Percentiles rank a stretch among this genome's conserved stretches.
Evolutionary conservation across 2,797 vertebrate genomes (phyloP).

Genomic region (Leucoraja ocellata): DNA sequence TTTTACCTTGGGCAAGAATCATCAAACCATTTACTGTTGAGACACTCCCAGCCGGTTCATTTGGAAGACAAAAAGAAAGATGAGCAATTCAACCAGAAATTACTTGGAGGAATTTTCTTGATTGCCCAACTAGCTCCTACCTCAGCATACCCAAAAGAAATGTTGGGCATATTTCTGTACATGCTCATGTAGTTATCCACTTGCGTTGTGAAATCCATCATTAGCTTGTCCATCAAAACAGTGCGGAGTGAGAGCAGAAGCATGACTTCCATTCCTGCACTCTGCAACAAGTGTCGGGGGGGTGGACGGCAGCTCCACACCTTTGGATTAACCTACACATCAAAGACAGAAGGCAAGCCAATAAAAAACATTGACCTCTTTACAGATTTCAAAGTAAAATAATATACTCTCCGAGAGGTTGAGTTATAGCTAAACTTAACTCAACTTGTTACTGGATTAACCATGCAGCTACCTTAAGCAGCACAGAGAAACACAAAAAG

Average conservation of each 20-base stretch:
- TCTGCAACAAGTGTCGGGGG: conserved; percentile 60
- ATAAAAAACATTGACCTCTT: conserved; percentile 23
- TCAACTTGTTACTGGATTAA: neutral
- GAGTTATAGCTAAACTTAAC: neutral
- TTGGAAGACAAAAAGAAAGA: neutral
- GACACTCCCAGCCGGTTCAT: neutral
- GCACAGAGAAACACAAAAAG: neutral
- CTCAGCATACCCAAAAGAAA: conserved; percentile 50
- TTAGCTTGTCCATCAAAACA: conserved; percentile 65
- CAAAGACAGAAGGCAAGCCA: conserved; percentile 41
- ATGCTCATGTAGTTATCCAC: conserved; percentile 67
- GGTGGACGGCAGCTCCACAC: conserved; percentile 69
- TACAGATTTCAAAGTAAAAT: neutral
- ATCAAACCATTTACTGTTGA: neutral
- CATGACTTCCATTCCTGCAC: conserved; percentile 67
- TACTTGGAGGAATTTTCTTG: too few relatives aligned
- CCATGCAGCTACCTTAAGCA: too few relatives aligned
- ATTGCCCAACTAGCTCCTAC: conserved; percentile 43
- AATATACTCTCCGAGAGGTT: neutral
- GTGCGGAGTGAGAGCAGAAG: conserved; percentile 69
- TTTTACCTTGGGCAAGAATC: neutral
- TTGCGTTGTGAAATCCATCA: conserved; percentile 67
- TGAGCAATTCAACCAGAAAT: neutral
- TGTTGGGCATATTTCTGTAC: conserved; percentile 51
- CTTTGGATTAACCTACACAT: conserved; percentile 61